Evolutionary conservation across 2,888 invertebrate species (phyloP).

Genomic region (Sesamia inferens): DNA sequence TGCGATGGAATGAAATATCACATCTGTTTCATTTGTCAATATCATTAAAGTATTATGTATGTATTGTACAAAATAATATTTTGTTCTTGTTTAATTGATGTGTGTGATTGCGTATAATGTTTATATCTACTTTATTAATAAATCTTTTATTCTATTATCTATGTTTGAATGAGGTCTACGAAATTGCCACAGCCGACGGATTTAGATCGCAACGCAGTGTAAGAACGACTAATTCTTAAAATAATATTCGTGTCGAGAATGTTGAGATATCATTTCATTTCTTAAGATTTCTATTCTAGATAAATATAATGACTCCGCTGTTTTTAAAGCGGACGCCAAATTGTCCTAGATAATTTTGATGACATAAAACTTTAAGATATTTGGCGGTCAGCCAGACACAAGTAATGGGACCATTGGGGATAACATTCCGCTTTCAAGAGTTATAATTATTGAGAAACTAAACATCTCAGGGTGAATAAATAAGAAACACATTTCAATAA

Average conservation of each 20-base stretch:
- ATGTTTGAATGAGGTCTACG: constrained; percentile 61
- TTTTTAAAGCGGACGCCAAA: constrained; percentile 86
- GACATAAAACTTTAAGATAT: constrained; percentile 82
- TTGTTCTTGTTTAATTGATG: constrained; percentile 86
- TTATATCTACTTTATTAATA: constrained; percentile 89
- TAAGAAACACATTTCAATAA: constrained; percentile 62
- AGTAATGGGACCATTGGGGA: constrained; percentile 80
- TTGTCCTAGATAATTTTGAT: constrained; percentile 88
- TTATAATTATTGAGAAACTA: constrained; percentile 54
- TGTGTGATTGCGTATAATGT: constrained; percentile 87
- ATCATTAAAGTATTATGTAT: constrained; percentile 85
- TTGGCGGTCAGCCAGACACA: constrained; percentile 81
- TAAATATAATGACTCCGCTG: constrained; percentile 84
- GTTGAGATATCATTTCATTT: constrained; percentile 74
- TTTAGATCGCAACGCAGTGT: constrained; percentile 64
- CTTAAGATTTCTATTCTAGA: constrained; percentile 79
- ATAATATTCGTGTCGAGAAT: constrained; percentile 72
- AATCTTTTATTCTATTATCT: constrained; percentile 87
- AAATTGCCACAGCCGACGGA: constrained; percentile 45
- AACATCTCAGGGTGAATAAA: constrained; percentile 41
- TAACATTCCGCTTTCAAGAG: constrained; percentile 69
- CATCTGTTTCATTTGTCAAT: constrained; percentile 75
- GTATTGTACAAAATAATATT: constrained; percentile 87
- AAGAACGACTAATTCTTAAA: constrained; percentile 69
- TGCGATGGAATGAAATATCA: constrained; percentile 67